Evolutionary conservation across 2,113 vertebrate genomes (phyloP), one percentile per base, ranked within the genome.

Genomic region (Centropristis striata): DNA sequence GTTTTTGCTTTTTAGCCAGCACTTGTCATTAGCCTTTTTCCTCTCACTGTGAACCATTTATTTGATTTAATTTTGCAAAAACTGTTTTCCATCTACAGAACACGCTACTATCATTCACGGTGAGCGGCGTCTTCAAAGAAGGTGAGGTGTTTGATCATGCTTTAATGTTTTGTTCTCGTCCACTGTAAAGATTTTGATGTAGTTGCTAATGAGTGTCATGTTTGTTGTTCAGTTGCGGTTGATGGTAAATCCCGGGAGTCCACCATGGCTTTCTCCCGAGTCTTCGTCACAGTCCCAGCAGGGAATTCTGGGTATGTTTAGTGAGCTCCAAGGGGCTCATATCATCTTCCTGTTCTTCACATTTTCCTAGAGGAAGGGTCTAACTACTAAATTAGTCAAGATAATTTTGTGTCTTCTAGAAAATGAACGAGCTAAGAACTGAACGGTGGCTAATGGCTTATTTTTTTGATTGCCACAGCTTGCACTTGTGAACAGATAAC

Each of bases 111-210:
- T 96, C 96, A 39, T 98, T 98, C 73, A 96, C 95, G 1, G 95
- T 98, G 37, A 96, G 93, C 1, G 97, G 97, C 4, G 89, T 98
- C 57, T 98, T 98, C 70, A 98, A 97, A 92, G 97, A 98, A 93
- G 95, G 96, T 96, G 46, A 90, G 92, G 69, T 68, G 4, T 70
- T 10, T 16, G 1, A 5, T 58, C 2, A 1, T 73, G 37, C 23
- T 37, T 60, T 49, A 16, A 47, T n/a, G 16, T 63, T 51, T 67
- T 21, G 16, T 21, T 21, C 13, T 54, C 15, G 32, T 47, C 2
- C 4, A n/a, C 11, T 25, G 16, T 15, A 36, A 57, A 10, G 0
- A 1, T 23, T 5, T n/a, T 71, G 32, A 37, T 27, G 63, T 42
- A 15, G 36, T 64, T 27, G 20, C 25, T 75, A 16, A 69, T 70